Base-by-base conservation (phyloP, 2,113 vertebrate species). In the Zosterops pallidus region DNA sequence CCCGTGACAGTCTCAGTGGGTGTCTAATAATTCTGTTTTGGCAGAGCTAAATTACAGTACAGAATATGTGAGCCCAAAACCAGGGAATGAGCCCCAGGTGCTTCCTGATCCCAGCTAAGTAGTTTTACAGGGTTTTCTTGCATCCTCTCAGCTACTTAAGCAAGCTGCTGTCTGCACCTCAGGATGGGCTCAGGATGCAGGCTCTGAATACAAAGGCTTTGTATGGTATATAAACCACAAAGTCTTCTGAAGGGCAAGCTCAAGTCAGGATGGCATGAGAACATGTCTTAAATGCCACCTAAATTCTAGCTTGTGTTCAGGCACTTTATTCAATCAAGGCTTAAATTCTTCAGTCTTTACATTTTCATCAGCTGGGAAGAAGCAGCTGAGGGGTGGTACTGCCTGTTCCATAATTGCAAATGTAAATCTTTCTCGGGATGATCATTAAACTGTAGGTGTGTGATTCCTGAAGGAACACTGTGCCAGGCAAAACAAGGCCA, bases 401-500 rank as follows among this genome's bases (percentile, higher is more conserved):
- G 60, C 63, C 85, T 83, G 59, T 81, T 59, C 37, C 72, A 26
- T 59, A 63, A 77, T 6, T 84, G 47, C 64, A 86, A 86, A 83
- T 49, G 59, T 68, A 90, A 86, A 80, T 80, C 59, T 80, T 72
- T 60, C 70, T 86, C 1, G 0, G 72, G 72, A 65, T 14, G 25
- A 39, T 94, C 56, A 24, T 50, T 65, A 83, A 90, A 35, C 35
- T 68, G 41, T n/a, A 92, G 63, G 83, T 90, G 52, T 0, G 0
- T 44, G 64, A 89, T 95, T 83, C 80, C 91, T 71, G 68, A 83
- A 86, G 83, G 80, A 80, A 59, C 47, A 41, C 47, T 2, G 0
- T 78, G 86, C 80, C 72, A 91, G 80, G 83, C 72, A 78, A 93
- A 96, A 97, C 47, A 83, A 89, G 69, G 72, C 83, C 67, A 59